A percentile compares a stretch with the other conserved stretches of the same genome.
Conservation (phyloP, 2,113 vertebrate species). For the Pachypanchax playfairii region DNA sequence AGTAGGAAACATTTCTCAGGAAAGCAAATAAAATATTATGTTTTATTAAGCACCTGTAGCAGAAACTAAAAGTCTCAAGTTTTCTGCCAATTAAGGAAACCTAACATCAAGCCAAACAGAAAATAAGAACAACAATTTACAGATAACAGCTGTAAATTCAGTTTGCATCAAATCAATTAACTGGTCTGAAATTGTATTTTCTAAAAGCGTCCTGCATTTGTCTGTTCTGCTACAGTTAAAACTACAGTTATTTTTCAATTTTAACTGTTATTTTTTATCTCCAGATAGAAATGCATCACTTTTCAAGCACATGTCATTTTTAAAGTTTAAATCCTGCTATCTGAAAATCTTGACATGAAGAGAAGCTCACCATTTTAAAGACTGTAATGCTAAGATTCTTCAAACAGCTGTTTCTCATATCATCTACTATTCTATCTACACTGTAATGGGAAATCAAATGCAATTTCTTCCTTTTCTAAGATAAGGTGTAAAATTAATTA, state of each 20-base stretch:
- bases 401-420: conserved; percentile 2
- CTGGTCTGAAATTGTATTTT: not conserved
- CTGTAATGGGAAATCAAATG: not conserved
- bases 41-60: conserved; percentile 32
- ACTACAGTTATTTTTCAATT: not conserved
- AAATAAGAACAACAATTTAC: not conserved
- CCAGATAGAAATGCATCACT: not conserved
- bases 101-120: not conserved
- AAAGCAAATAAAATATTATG: conserved; percentile 40
- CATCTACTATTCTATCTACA: not conserved
- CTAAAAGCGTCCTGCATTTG: not conserved
- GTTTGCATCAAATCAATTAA: conserved; percentile 2
- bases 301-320: not conserved
- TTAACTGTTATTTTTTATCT: conserved; percentile 3
- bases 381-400: conserved; percentile 7
- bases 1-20: conserved; percentile 26
- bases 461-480: not conserved
- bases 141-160: not conserved
- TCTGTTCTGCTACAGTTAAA: not conserved
- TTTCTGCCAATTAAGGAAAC: not conserved
- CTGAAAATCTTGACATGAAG: not conserved
- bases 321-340: conserved; percentile 1
- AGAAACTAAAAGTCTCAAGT: not conserved
- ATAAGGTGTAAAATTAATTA: not conserved
- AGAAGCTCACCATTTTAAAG: conserved; percentile 9